phyloP scores from a whole-genome alignment of 2,113 vertebrate genomes.

The Micronisus gabar region DNA sequence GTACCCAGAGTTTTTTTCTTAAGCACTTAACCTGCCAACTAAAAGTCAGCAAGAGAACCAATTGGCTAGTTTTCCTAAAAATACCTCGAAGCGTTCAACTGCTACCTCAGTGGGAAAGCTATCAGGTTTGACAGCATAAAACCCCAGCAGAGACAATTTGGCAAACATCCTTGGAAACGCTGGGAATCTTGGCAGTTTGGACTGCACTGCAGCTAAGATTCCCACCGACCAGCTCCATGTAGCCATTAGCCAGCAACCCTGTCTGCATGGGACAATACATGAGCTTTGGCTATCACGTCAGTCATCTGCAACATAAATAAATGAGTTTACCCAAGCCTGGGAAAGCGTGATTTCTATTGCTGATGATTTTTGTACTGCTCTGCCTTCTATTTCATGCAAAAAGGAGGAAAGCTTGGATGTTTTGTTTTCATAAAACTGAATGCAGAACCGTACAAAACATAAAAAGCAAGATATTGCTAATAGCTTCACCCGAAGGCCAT shows the following conservation, averaged over 20 bases:
- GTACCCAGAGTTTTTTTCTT: not conserved
- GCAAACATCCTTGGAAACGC: not conserved
- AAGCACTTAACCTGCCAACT: not conserved
- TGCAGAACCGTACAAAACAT: not conserved
- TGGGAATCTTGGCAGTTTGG: not conserved
- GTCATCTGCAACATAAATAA: not conserved
- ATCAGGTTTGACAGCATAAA: not conserved
- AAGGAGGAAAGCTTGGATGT: not conserved
- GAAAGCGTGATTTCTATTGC: rapidly evolving
- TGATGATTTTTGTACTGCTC: not conserved
- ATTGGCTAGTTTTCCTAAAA: not conserved
- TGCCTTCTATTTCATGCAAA: not conserved
- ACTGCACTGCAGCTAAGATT: not conserved
- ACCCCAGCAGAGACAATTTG: not conserved
- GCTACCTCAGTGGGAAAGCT: not conserved
- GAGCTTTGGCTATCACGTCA: not conserved
- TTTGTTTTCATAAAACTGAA: not conserved
- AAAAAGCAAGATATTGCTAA: not conserved
- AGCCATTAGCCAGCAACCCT: not conserved
- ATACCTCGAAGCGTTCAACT: not conserved
- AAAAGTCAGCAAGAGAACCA: not conserved
- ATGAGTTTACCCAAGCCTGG: not conserved
- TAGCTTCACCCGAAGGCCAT: not conserved
- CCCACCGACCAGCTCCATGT: rapidly evolving
- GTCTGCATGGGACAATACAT: not conserved